A percentile compares a stretch with the other conserved stretches of the same genome.
Conservation (phyloP, 2,888 invertebrate species). For the Chromoteleia sp. region DNA sequence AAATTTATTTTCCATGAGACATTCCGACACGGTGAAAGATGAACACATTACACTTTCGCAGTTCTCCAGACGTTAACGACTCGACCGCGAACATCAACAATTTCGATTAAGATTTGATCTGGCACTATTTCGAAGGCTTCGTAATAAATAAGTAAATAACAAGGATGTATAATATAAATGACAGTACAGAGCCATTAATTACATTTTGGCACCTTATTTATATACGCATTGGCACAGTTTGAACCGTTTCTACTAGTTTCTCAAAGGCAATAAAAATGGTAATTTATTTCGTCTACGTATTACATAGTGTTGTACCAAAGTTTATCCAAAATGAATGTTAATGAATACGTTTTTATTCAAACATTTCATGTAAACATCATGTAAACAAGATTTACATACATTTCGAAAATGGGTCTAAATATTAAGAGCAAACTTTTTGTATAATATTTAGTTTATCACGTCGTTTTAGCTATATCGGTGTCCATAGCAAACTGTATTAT, state of each 20-base stretch:
- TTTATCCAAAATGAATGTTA: too few species aligned
- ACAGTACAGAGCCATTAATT: conserved; percentile 30
- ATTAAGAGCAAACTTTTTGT: too few species aligned
- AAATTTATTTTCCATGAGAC: conserved; percentile 43
- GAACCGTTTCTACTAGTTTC: conserved; percentile 5
- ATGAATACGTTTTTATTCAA: too few species aligned
- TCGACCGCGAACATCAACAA: neutral
- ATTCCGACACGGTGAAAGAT: conserved; percentile 19
- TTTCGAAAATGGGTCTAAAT: too few species aligned
- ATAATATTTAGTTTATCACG: too few species aligned
- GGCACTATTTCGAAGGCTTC: neutral
- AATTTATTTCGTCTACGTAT: too few species aligned
- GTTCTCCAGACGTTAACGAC: neutral
- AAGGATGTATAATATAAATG: conserved; percentile 15
- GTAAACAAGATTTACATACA: too few species aligned
- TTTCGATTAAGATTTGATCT: conserved; percentile 31
- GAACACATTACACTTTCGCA: conserved; percentile 33
- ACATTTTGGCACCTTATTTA: conserved; percentile 38
- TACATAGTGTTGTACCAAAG: too few species aligned
- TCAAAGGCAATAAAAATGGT: neutral
- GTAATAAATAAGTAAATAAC: conserved; percentile 11
- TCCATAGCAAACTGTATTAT: too few species aligned
- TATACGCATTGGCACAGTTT: conserved; percentile 24
- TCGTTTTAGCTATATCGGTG: too few species aligned
- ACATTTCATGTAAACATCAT: too few species aligned